phyloP scores from a whole-genome alignment of 2,113 vertebrate genomes.

The Rafetus swinhoei region DNA sequence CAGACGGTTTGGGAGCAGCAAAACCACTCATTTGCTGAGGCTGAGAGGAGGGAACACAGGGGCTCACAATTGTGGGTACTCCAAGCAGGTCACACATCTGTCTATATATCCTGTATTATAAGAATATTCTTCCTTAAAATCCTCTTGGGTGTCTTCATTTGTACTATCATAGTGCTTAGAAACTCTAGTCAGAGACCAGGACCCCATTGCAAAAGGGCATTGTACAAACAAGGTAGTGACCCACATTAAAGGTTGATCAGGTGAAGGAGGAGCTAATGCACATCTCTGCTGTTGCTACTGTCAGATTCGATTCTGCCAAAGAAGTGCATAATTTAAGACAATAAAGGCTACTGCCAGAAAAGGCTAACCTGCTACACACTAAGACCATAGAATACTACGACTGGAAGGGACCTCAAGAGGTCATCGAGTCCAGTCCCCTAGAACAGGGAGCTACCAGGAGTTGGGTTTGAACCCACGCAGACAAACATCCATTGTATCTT shows the following conservation, averaged over 20 bases:
- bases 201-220: not conserved
- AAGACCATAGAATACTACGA: not conserved
- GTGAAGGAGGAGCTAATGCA: not conserved
- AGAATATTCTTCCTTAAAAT: not conserved
- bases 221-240: not conserved
- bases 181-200: not conserved
- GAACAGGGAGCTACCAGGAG: no score
- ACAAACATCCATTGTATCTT: no score
- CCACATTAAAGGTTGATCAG: not conserved
- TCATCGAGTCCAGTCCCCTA: no score
- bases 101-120: not conserved
- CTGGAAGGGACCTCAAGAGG: no score
- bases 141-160: not conserved
- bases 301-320: not conserved
- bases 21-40: not conserved
- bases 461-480: no score
- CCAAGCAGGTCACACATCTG: not conserved
- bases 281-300: not conserved
- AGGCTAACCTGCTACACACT: not conserved
- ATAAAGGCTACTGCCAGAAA: not conserved
- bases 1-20: not conserved
- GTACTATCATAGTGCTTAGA: not conserved
- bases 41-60: not conserved
- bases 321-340: not conserved
- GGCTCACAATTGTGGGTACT: not conserved